These are phyloP conservation scores for Capitulum mitella DNA, from an alignment of 2,888 invertebrate species.

Conservation along the genomic window DNA sequence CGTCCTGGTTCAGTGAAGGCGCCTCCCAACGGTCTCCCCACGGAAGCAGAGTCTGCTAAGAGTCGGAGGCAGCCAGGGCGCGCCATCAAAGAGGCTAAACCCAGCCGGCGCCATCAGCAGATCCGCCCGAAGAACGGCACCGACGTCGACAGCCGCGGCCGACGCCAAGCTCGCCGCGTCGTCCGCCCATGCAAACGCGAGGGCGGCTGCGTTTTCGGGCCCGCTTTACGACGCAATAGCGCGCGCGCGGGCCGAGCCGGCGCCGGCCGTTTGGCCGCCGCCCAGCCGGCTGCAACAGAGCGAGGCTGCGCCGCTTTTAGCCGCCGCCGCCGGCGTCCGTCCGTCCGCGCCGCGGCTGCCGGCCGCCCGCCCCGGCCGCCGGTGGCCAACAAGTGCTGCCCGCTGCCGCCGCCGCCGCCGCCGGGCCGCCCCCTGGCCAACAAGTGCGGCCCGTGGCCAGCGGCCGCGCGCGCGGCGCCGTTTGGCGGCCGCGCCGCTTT, in stretches of 20 bases:
- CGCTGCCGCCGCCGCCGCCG: neutral
- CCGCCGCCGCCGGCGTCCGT: neutral
- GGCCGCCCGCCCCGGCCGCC: neutral
- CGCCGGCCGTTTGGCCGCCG: constrained; percentile 1
- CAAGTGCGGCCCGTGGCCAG: neutral
- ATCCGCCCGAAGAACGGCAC: no score
- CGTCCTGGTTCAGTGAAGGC: no score
- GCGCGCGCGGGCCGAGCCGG: neutral
- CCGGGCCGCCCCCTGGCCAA: neutral
- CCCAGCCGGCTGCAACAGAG: constrained; percentile 6
- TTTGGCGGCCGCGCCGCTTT: constrained; percentile 3
- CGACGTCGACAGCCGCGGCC: no score
- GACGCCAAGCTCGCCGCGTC: neutral
- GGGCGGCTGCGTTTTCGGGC: neutral
- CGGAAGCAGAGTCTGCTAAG: neutral
- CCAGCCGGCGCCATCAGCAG: no score
- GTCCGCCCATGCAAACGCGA: neutral
- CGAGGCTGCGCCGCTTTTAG: neutral
- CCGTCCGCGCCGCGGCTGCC: neutral
- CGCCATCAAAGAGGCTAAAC: no score
- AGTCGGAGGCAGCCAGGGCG: no score
- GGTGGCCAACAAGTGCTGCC: neutral
- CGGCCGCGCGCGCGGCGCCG: neutral
- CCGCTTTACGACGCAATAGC: constrained; percentile 23
- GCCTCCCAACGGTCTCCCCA: no score